A percentile compares a stretch with the other conserved stretches of the same genome.
Evolutionary conservation across 2,797 vertebrate genomes (phyloP).

Genomic region (Lerista edwardsae): DNA sequence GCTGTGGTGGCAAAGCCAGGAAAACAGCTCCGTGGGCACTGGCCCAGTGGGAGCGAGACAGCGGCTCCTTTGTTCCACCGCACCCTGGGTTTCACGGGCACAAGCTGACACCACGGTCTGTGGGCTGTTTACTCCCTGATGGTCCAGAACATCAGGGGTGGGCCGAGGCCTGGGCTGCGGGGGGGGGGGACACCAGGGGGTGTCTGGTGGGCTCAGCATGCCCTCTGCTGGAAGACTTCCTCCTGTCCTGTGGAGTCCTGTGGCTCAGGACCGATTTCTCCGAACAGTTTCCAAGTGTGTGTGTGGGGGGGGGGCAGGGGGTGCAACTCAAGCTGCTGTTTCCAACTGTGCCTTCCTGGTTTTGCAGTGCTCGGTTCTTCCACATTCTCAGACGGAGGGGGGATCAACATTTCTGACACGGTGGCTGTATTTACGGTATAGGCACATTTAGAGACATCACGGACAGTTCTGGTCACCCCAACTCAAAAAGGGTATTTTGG

Average conservation of each 20-base stretch:
- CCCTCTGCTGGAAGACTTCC: neutral
- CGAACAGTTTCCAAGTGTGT: neutral
- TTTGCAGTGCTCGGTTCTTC: neutral
- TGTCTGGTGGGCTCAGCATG: rapidly evolving
- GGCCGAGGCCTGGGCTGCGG: neutral
- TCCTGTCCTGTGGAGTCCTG: neutral
- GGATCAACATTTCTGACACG: neutral
- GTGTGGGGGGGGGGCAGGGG: too few species aligned
- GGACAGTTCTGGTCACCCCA: too few species aligned
- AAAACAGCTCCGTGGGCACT: slow-evolving; percentile 3
- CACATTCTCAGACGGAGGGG: neutral
- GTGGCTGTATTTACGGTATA: neutral
- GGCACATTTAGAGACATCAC: neutral
- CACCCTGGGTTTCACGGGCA: neutral
- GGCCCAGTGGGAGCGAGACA: neutral
- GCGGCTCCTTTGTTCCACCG: slow-evolving; percentile 26
- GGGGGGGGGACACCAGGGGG: too few species aligned
- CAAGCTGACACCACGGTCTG: neutral
- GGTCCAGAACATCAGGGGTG: neutral
- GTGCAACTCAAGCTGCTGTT: neutral
- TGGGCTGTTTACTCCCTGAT: neutral
- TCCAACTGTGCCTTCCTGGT: neutral
- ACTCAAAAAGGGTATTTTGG: neutral
- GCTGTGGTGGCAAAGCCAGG: neutral
- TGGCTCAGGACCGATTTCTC: neutral